Evolutionary conservation across 2,888 invertebrate genomes (phyloP), one percentile per base, ranked within the genome.

Genomic region (Mimumesa dahlbomi): DNA sequence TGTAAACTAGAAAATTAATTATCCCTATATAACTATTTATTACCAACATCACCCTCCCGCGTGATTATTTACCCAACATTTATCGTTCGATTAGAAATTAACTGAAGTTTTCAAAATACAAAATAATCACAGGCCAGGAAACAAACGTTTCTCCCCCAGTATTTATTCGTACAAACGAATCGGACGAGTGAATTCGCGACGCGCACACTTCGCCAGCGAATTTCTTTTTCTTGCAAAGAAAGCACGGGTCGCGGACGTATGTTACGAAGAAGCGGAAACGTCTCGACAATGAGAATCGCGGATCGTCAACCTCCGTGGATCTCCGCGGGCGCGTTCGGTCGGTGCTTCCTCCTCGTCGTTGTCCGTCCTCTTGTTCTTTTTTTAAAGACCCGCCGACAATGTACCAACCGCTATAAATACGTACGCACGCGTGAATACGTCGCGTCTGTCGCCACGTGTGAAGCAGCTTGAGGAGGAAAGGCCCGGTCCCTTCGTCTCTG

Each of bases 391-490:
- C 53, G 52, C 69, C 81, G 79, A 79, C 79, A 81, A 75, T 77
- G 67, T 73, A 63, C 75, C 79, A 68, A 75, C 62, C 80, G 81
- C 83, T 82, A 85, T 85, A 85, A 85, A 85, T 85, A 85, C 82
- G 80, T 83, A 79, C 81, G 84, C 79, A 81, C 82, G 81, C 82
- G 84, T 63, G 80, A 79, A 82, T 74, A 83, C 78, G 82, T 80
- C 78, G 78, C 78, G 72, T 67, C 79, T 79, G 81, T 79, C 81
- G 82, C 85, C 85, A 85, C 85, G 85, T 85, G 85, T 81, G 81
- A 79, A 83, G 75, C 85, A 84, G 84, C 82, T 84, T 84, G 84
- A 77, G 77, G n/a, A n/a, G n/a, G n/a, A n/a, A n/a, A n/a, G n/a
- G n/a, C n/a, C n/a, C n/a, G 66, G 65, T 59, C 65, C 59, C 72